Evolutionary conservation across 2,888 invertebrate species (phyloP).

Genomic region (Toxonevra muliebris): DNA sequence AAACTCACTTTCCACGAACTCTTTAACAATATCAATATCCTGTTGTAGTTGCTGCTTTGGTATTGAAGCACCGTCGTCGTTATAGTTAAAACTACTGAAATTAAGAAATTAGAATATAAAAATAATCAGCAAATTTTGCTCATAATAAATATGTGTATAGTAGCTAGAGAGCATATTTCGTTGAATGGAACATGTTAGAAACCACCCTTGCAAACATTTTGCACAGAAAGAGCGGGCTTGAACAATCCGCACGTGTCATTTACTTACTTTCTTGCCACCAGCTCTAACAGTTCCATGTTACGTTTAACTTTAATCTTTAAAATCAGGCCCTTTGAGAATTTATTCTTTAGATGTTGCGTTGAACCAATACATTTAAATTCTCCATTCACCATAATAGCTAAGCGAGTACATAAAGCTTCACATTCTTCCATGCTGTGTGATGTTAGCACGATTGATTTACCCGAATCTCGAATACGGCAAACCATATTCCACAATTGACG

Average conservation of each 20-base stretch:
- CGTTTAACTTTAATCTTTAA: conserved; percentile 65
- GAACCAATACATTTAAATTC: conserved; percentile 78
- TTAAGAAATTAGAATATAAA: conserved; percentile 22
- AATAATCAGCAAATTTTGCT: not conserved
- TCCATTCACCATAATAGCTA: conserved; percentile 86
- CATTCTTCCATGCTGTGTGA: conserved; percentile 90
- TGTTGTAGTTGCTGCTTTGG: conserved; percentile 43
- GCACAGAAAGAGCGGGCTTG: no score
- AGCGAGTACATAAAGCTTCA: conserved; percentile 81
- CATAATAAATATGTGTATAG: no score
- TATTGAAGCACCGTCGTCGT: conserved; percentile 34
- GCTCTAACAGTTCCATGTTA: conserved; percentile 32
- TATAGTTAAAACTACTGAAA: conserved; percentile 10
- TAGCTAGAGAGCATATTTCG: no score
- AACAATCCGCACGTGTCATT: no score
- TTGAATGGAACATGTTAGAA: no score
- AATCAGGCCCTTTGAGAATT: conserved; percentile 68
- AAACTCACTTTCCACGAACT: conserved; percentile 52
- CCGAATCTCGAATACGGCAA: conserved; percentile 73
- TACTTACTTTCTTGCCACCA: conserved; percentile 33
- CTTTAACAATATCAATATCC: conserved; percentile 49
- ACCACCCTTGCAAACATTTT: no score
- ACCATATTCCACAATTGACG: conserved; percentile 83
- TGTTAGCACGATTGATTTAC: conserved; percentile 81
- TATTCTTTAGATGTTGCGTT: conserved; percentile 79